Evolutionary conservation across 2,888 invertebrate genomes (phyloP), one percentile per base, ranked within the genome.

Genomic region (Cheilosia vulpina): DNA sequence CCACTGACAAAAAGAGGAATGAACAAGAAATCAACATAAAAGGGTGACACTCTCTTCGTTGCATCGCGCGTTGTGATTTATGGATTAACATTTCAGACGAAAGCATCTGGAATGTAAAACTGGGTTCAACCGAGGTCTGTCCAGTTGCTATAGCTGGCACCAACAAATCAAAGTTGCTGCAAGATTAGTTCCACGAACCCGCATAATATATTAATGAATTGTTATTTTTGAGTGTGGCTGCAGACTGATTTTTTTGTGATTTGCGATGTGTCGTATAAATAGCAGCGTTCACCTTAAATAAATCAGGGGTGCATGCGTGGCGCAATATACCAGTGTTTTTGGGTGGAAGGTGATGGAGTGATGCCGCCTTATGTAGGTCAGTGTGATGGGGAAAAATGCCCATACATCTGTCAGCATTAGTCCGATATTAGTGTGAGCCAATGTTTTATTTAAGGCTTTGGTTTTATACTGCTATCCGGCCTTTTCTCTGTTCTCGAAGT

Each of bases 11-110:
- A 19, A 58, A 47, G 41, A 62, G 34, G 21, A 63, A 55, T 21
- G 11, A 58, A 47, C 19, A 62, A 34, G 55, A 58, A 73, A 80
- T 13, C 58, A 75, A 75, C 79, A 84, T 84, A 55, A 84, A 84
- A 84, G 84, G 80, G 80, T 84, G 84, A 84, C 84, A 84, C 84
- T 71, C 72, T 82, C 45, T 55, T 38, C 71, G 45, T 62, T 77
- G 82, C 77, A 72, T 84, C 71, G 75, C 80, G 75, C 80, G 47
- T 65, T 75, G 84, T 84, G 84, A 84, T 84, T 84, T 84, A 84
- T 84, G 75, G 79, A 65, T 71, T 68, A 83, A 83, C 83, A 83
- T 79, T 71, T 69, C 66, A 84, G 75, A 75, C 75, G 84, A 84
- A 75, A 80, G 80, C 75, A 84, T 84, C 83, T 84, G 84, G 71